Conservation (phyloP, 2,113 vertebrate species). For the Tinamus guttatus region DNA sequence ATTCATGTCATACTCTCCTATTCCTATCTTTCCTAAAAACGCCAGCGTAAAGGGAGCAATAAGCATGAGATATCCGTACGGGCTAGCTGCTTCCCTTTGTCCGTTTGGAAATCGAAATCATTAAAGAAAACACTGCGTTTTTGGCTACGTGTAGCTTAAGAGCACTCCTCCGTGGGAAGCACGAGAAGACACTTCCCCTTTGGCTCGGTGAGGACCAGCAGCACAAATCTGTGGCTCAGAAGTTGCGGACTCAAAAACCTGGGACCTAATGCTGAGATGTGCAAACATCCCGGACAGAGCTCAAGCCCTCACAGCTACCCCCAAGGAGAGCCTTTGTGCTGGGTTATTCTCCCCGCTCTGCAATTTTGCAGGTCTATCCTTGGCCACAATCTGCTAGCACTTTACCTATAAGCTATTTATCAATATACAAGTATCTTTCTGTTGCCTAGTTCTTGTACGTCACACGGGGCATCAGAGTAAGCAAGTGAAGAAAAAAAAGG, state of each 20-base stretch:
- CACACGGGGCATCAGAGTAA: not conserved
- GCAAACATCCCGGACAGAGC: not conserved
- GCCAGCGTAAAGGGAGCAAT: not conserved
- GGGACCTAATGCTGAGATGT: not conserved
- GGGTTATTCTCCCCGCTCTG: conserved; percentile 1
- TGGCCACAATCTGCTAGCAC: not conserved
- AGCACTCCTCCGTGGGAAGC: not conserved
- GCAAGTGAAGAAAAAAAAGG: not conserved
- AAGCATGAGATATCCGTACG: not conserved
- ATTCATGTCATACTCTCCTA: not conserved
- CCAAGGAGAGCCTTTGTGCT: not conserved
- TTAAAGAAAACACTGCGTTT: not conserved
- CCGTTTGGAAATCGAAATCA: not conserved
- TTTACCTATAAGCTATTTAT: not conserved
- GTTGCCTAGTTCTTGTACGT: not conserved
- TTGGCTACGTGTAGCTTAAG: not conserved
- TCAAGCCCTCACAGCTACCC: not conserved
- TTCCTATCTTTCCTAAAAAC: not conserved
- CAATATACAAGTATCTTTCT: not conserved
- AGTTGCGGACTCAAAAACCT: not conserved
- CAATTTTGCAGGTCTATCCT: not conserved
- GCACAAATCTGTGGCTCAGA: not conserved
- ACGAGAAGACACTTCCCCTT: not conserved
- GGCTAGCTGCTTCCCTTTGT: not conserved
- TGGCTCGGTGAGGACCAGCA: not conserved